phyloP scores from a whole-genome alignment of 1,140 invertebrate genomes.

The Trigoniulus corallinus region DNA sequence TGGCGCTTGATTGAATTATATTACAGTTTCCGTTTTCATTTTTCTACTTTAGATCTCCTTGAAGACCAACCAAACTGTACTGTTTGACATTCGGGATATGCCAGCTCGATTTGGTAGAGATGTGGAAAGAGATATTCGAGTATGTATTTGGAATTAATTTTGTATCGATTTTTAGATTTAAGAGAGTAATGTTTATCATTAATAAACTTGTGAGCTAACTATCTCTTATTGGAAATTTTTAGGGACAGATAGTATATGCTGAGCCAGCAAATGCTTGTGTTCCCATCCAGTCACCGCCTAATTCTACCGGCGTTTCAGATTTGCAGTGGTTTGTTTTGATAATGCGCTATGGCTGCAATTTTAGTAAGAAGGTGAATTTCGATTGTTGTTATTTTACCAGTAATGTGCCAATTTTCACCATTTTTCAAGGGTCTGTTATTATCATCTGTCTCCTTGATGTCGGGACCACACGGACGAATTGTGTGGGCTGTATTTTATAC shows the following conservation, averaged over 20 bases:
- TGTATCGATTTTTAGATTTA: background rate
- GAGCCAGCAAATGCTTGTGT: conserved; percentile 47
- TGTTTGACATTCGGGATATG: background rate
- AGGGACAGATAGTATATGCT: conserved; percentile 49
- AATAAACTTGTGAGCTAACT: background rate
- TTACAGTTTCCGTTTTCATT: too few relatives aligned
- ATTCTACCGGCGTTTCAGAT: conserved; percentile 27
- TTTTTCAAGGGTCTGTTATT: too few relatives aligned
- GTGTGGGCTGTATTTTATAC: too few relatives aligned
- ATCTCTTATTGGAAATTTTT: conserved; percentile 16
- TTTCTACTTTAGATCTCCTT: background rate
- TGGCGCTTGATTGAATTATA: too few relatives aligned
- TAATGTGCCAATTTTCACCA: too few relatives aligned
- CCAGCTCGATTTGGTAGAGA: background rate
- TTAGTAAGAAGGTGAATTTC: conserved; percentile 63
- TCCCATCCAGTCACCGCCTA: conserved; percentile 35
- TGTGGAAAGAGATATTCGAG: too few relatives aligned
- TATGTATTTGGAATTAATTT: too few relatives aligned
- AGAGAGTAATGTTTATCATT: background rate
- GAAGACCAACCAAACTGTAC: background rate
- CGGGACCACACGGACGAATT: too few relatives aligned
- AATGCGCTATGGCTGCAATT: conserved; percentile 56
- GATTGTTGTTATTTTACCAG: too few relatives aligned
- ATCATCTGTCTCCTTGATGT: too few relatives aligned
- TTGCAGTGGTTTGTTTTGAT: conserved; percentile 58